Percentiles rank a stretch among this genome's conserved stretches.
Evolutionary conservation across 2,888 invertebrate genomes (phyloP).

Genomic region (Itoplectis maculator): DNA sequence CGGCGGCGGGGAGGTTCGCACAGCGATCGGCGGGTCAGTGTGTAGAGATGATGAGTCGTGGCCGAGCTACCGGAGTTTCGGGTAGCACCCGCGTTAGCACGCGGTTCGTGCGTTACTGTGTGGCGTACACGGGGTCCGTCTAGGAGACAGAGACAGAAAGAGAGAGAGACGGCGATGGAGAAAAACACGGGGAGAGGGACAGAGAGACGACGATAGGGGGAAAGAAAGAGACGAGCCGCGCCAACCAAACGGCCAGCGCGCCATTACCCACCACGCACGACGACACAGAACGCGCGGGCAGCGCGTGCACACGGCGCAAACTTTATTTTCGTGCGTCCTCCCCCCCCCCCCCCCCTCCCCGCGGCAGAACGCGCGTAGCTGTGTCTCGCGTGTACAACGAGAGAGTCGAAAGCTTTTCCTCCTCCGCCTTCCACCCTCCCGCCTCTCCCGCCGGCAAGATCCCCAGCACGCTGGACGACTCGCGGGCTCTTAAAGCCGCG

Average conservation of each 20-base stretch:
- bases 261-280: not conserved
- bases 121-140: conserved; percentile 6
- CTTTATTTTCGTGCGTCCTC: conserved; percentile 44
- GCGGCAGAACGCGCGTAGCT: not conserved
- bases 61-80: not conserved
- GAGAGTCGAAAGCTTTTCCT: not conserved
- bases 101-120: not conserved
- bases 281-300: conserved; percentile 28
- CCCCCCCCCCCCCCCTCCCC: too few species aligned
- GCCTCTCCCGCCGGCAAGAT: too few species aligned
- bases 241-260: conserved; percentile 25
- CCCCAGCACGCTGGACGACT: too few species aligned
- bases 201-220: too few species aligned
- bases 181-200: too few species aligned
- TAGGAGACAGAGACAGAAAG: not conserved
- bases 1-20: not conserved
- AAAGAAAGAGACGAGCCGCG: not conserved
- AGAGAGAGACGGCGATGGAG: too few species aligned
- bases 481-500: not conserved
- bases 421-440: too few species aligned
- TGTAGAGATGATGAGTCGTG: conserved; percentile 10
- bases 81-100: conserved; percentile 17
- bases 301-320: conserved; percentile 17
- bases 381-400: not conserved
- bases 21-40: not conserved